phyloP scores from a whole-genome alignment of 2,797 vertebrate genomes.

The Phrynocephalus forsythii region DNA sequence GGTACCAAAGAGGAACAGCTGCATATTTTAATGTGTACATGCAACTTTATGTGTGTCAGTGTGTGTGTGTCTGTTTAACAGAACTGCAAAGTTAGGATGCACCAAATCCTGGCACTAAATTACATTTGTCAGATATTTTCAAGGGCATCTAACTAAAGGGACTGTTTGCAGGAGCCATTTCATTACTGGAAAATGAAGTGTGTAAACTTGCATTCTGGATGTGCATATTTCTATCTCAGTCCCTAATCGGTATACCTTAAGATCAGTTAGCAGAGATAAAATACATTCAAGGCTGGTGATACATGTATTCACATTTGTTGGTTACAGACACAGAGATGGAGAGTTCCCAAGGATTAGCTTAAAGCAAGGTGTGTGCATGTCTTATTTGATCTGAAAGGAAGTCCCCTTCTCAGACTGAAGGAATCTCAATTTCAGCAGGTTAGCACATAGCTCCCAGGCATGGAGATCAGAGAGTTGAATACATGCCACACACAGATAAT shows the following conservation, averaged over 20 bases:
- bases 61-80: neutral
- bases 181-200: neutral
- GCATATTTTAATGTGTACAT: too few relatives aligned
- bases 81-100: neutral
- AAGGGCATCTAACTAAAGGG: neutral
- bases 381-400: constrained; percentile 8
- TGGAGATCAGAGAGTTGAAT: neutral
- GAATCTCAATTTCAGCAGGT: neutral
- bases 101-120: neutral
- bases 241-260: neutral
- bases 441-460: neutral
- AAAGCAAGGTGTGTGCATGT: neutral
- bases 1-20: neutral
- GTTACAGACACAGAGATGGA: neutral
- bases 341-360: neutral
- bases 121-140: neutral
- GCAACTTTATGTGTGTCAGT: neutral
- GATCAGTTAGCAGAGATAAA: neutral
- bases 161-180: neutral
- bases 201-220: neutral
- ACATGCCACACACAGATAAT: constrained; percentile 9
- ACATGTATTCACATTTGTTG: neutral
- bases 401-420: neutral
- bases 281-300: neutral
- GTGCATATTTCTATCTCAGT: neutral